These are phyloP conservation scores for Pipra filicauda DNA, from an alignment of 2,113 vertebrate species.

Conservation along the genomic window DNA sequence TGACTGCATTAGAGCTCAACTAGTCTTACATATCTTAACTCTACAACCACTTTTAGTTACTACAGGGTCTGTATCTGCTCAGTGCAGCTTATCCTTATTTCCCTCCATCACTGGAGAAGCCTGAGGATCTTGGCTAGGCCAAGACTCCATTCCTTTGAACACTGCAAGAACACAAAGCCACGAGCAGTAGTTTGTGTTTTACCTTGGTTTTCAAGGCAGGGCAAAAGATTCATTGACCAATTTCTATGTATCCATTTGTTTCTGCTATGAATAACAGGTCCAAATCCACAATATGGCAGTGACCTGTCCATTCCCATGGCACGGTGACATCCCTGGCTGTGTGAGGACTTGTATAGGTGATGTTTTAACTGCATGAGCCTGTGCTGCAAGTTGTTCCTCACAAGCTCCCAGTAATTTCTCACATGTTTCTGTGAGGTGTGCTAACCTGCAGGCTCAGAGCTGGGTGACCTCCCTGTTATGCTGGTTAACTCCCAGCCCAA, in stretches of 20 bases:
- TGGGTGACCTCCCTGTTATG: neutral
- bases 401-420: neutral
- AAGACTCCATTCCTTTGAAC: neutral
- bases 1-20: neutral
- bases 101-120: neutral
- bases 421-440: neutral
- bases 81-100: neutral
- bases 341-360: neutral
- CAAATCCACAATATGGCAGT: neutral
- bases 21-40: fast-evolving
- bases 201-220: neutral
- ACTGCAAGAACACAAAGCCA: neutral
- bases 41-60: neutral
- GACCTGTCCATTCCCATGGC: fast-evolving
- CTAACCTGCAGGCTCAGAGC: neutral
- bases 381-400: neutral
- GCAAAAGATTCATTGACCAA: neutral
- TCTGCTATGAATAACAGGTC: neutral
- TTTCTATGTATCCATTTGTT: neutral
- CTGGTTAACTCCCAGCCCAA: neutral
- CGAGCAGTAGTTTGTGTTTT: fast-evolving
- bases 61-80: neutral
- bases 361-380: neutral
- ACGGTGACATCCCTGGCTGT: fast-evolving
- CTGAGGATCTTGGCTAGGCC: fast-evolving